Evolutionary conservation across 2,888 invertebrate species (phyloP), one percentile per base, ranked within the genome.

Genomic region (Muschampia plurimacula): DNA sequence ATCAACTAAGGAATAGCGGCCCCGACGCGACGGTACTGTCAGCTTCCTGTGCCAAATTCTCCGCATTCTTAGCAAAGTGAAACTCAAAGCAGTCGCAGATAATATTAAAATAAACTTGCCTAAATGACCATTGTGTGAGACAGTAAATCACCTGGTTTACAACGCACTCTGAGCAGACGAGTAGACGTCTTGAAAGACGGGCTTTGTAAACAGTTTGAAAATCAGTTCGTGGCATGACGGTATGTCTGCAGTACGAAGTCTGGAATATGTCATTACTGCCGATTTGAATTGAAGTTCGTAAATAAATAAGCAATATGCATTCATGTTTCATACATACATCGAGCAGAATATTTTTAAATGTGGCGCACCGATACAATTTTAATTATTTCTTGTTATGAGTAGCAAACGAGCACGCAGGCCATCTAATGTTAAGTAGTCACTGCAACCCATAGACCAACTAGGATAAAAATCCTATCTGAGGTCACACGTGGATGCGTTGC

Each of bases 121-220:
- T 68, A 67, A 80, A 78, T 78, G 79, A 76, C 78, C 77, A 80
- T 77, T 81, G 79, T 77, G 74, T 74, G 76, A 70, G 76, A 80
- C 78, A 77, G 79, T 87, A 85, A 87, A 86, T 78, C 75, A 70
- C 32, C 74, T 82, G 79, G 86, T 86, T 86, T 85, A 85, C 76
- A 67, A 74, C 72, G 59, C 74, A 74, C 77, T 79, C 74, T 69
- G 63, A 76, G 69, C 79, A 79, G 79, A 79, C 73, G 69, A 76
- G 69, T 79, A 79, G 79, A 79, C 73, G 69, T 79, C 81, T 78
- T 78, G 77, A 73, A 77, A 78, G 78, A 81, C 77, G 76, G 76
- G 75, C 77, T 77, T 80, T 79, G 79, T 79, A 81, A 82, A 80
- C 75, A 76, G 74, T 73, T 67, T 67, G 74, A 65, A 68, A 74